Base-by-base conservation (phyloP, 2,888 invertebrate species). In the Agelastica alni region DNA sequence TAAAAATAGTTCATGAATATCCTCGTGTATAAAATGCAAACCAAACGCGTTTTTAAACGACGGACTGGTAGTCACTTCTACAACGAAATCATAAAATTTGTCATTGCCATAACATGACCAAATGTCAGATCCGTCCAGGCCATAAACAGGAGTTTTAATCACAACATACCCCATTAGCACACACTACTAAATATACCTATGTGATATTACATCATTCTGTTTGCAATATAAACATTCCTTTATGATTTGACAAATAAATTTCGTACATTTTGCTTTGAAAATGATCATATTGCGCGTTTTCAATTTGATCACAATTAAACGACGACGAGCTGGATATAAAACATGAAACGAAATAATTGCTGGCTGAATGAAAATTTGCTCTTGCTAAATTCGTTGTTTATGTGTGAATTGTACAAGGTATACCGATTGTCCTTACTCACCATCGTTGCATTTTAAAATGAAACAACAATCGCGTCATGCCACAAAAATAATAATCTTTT, bases 61-160 rank as follows among this genome's bases (percentile, higher is more conserved):
- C 20, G 52, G 60, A 46, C 51, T 53, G 48, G 26, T 31, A 49
- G 44, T 61, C 71, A 72, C 71, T 70, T 69, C 69, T 62, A 67
- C 65, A 64, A 65, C 62, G 62, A 70, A 72, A 65, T 66, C 73
- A 70, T 74, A 73, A 75, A 74, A 74, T 67, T 71, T 69, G 62
- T 65, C 63, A 65, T 63, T 58, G 67, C 68, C 60, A 69, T 70
- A 70, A 73, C 72, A 73, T 70, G 72, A 67, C 67, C 61, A 62
- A 65, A 71, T 67, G 69, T 58, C 56, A 56, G 54, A 54, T 55
- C 57, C 51, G 57, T 55, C 54, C 55, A 69, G 71, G 75, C 75
- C 74, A 77, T 75, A 77, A 76, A 75, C 73, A 70, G 72, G 73
- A 71, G 73, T 75, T 77, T 76, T 76, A 76, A 76, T 77, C 76